Evolutionary conservation across 2,888 invertebrate genomes (phyloP).

Genomic region (Noctua pronuba): DNA sequence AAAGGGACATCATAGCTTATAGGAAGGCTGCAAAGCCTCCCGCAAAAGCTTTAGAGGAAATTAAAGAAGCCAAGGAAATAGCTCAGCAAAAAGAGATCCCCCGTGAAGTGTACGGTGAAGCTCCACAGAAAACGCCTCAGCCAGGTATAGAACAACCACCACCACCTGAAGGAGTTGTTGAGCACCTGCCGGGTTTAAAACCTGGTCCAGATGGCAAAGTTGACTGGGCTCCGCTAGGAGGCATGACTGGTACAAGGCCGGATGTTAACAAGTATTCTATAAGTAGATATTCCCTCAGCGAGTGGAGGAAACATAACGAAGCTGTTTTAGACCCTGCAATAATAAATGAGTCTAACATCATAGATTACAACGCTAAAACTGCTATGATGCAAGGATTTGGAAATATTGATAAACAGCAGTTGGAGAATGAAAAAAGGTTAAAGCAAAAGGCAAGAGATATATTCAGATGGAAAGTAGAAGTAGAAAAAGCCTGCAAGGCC

Average conservation of each 20-base stretch:
- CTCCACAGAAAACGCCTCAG: background rate
- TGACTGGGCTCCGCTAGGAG: constrained; percentile 93
- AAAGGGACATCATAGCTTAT: constrained; percentile 80
- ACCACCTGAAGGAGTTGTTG: constrained; percentile 69
- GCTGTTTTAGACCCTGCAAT: constrained; percentile 87
- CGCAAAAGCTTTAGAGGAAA: constrained; percentile 67
- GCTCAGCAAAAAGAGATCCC: constrained; percentile 33
- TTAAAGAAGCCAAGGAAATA: constrained; percentile 64
- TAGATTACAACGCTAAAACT: constrained; percentile 91
- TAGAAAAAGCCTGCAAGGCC: constrained; percentile 92
- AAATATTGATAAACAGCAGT: constrained; percentile 92
- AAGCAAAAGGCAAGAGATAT: constrained; percentile 92
- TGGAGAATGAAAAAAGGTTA: constrained; percentile 92
- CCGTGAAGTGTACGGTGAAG: background rate
- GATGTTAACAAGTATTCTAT: constrained; percentile 94
- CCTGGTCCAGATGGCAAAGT: constrained; percentile 94
- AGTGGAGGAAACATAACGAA: constrained; percentile 93
- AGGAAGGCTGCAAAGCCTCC: constrained; percentile 79
- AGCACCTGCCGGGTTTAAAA: constrained; percentile 78
- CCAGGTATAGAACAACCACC: constrained; percentile 35
- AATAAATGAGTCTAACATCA: constrained; percentile 89
- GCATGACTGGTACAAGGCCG: constrained; percentile 93
- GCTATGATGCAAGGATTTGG: constrained; percentile 91
- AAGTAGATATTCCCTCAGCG: constrained; percentile 93
- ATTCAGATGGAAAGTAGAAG: constrained; percentile 94